These are phyloP conservation scores for Cephus spinipes DNA, from an alignment of 2,888 invertebrate species.

Conservation along the genomic window DNA sequence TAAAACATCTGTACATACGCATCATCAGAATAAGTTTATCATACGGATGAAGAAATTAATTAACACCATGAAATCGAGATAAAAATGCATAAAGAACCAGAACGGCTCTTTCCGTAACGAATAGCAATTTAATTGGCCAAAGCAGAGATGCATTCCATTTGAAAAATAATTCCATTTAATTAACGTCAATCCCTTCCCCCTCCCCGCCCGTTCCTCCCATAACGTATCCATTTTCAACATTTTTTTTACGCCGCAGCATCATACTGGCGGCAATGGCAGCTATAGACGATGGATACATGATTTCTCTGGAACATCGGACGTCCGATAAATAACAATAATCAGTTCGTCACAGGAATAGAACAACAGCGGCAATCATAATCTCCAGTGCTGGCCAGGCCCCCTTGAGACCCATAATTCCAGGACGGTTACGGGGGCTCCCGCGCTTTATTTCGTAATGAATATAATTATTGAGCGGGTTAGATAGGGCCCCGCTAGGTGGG, in stretches of 20 bases:
- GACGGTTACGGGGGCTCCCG: conserved; percentile 29
- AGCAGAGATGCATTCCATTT: background rate
- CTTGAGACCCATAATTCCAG: conserved; percentile 30
- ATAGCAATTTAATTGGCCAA: background rate
- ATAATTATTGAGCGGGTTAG: conserved; percentile 29
- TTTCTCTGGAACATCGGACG: background rate
- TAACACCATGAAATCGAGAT: background rate
- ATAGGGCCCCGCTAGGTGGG: conserved; percentile 6
- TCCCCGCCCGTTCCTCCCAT: background rate
- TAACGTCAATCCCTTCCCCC: background rate
- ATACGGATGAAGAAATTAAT: background rate
- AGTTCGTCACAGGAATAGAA: conserved; percentile 18
- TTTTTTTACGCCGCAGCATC: background rate
- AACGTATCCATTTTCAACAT: background rate
- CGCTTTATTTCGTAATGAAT: conserved; percentile 38
- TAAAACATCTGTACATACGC: background rate
- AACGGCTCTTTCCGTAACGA: background rate
- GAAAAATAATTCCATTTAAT: background rate
- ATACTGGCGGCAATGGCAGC: background rate
- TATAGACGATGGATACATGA: background rate
- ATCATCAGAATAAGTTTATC: background rate
- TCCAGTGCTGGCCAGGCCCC: conserved; percentile 23
- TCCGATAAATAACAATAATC: conserved; percentile 24
- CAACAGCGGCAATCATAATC: conserved; percentile 17
- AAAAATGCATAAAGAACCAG: background rate